These are phyloP conservation scores for Micoletzkya japonica DNA, from an alignment of 2,888 invertebrate species.

Conservation along the genomic window DNA sequence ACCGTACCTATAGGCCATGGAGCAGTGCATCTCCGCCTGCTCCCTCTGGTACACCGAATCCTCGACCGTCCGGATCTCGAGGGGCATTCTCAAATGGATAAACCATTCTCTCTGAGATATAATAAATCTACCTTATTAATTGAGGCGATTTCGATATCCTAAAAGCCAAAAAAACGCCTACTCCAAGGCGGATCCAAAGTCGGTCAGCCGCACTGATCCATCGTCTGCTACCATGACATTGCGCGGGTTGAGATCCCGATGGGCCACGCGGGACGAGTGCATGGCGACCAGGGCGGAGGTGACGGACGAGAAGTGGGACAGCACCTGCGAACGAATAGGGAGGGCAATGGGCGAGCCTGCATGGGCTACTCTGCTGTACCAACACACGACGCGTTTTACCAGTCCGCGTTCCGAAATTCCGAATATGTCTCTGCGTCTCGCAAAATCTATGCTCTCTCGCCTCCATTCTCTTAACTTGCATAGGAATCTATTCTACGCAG, in stretches of 20 bases:
- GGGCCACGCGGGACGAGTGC: constrained; percentile 42
- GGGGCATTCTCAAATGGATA: constrained; percentile 53
- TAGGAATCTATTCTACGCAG: too few relatives aligned
- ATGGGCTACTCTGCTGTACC: background rate
- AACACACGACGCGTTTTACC: background rate
- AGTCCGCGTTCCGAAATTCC: constrained; percentile 3
- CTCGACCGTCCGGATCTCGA: constrained; percentile 64
- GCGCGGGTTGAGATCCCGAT: constrained; percentile 81
- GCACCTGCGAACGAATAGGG: constrained; percentile 29
- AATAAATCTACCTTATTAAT: too few relatives aligned
- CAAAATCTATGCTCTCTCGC: too few relatives aligned
- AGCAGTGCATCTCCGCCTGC: constrained; percentile 80
- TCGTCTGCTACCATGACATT: constrained; percentile 79
- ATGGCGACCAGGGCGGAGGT: constrained; percentile 44
- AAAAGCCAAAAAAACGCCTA: constrained; percentile 12
- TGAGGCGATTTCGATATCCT: background rate
- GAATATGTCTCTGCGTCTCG: too few relatives aligned
- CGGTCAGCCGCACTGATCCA: constrained; percentile 77
- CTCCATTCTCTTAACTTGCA: too few relatives aligned
- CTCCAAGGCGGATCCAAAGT: constrained; percentile 73
- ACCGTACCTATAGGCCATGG: constrained; percentile 80
- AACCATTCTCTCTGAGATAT: too few relatives aligned
- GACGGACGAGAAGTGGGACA: constrained; percentile 34
- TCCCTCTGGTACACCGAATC: constrained; percentile 72
- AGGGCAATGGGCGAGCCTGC: background rate